Base-by-base conservation (phyloP, 92 coral and sea anemone genomes). In the Palythoa heliodiscus region DNA sequence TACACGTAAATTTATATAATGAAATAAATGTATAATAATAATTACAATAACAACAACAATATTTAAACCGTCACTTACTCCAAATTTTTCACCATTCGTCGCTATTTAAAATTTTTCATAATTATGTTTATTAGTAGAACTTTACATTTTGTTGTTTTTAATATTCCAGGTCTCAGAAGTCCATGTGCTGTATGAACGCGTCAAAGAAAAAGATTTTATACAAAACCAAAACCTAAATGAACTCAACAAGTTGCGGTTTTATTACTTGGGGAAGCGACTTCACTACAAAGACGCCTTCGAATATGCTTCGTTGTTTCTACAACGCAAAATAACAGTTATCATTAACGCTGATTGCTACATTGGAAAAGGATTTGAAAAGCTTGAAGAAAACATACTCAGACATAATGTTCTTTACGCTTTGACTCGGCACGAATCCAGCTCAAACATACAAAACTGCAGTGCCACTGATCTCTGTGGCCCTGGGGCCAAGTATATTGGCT, bases 291-390 rank as follows among this genome's bases (percentile, higher is more conserved):
- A 95, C 79, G 94, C 98, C 22, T 85, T 95, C 47, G 89, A 88
- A 23, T 93, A 90, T 77, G 97, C 92, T 19, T 93, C 97, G 52
- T 57, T 71, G 10, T 50, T 43, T 60, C 91, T 95, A n/a, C 47
- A 90, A 10, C 83, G 74, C 40, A 91, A 92, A 73, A 93, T 89
- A 69, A 54, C 77, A 37, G 87, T 93, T 48, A 86, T 95, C 52
- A 86, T 95, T 75, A 90, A 95, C 86, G 95, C 98, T 5, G 98
- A 95, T 70, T 93, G 97, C 63, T 93, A 90, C 82, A 87, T 95
- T 52, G 97, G 92, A 19, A 82, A 92, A 11, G 98, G 98, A 23
- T 95, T 95, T 83, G 91, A 92, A 11, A 75, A 85, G 69, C 92
- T 95, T 61, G 89, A 87, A 64, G 71, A 79, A 22, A 63, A 69